Conservation (phyloP, 2,888 invertebrate species). For the Deilephila elpenor region DNA sequence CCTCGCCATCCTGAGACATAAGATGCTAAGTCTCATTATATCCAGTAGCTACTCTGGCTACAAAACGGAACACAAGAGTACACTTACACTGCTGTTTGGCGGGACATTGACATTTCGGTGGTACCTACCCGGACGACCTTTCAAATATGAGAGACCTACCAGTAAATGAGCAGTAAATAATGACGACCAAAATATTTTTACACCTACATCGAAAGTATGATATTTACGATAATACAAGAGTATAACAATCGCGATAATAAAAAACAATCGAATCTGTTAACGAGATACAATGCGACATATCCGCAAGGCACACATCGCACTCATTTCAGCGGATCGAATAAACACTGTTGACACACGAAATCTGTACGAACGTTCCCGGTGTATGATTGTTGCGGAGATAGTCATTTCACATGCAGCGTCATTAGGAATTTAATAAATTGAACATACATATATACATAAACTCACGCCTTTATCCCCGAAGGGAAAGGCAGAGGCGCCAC, state of each 20-base stretch:
- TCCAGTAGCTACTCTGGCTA: too few species aligned
- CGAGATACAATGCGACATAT: slow-evolving; percentile 39
- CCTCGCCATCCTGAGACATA: too few species aligned
- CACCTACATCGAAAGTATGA: background rate
- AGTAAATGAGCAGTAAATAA: background rate
- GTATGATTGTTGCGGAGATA: background rate
- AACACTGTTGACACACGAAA: slow-evolving; percentile 54
- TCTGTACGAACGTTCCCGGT: slow-evolving; percentile 45
- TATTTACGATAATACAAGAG: background rate
- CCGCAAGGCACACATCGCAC: slow-evolving; percentile 39
- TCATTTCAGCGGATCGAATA: slow-evolving; percentile 46
- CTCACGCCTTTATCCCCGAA: too few species aligned
- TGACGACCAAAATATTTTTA: background rate
- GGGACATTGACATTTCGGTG: too few species aligned
- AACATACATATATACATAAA: too few species aligned
- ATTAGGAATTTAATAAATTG: too few species aligned
- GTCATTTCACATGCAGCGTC: background rate
- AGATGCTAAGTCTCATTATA: too few species aligned
- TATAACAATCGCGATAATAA: slow-evolving; percentile 29
- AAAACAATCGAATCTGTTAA: slow-evolving; percentile 44
- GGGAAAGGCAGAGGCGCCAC: too few species aligned
- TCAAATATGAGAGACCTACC: too few species aligned
- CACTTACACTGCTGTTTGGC: too few species aligned
- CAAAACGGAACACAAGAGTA: too few species aligned
- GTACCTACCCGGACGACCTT: too few species aligned